A percentile compares a stretch with the other conserved stretches of the same genome.
Conservation (phyloP, 2,888 invertebrate genomes). For the Volucella inanis region DNA sequence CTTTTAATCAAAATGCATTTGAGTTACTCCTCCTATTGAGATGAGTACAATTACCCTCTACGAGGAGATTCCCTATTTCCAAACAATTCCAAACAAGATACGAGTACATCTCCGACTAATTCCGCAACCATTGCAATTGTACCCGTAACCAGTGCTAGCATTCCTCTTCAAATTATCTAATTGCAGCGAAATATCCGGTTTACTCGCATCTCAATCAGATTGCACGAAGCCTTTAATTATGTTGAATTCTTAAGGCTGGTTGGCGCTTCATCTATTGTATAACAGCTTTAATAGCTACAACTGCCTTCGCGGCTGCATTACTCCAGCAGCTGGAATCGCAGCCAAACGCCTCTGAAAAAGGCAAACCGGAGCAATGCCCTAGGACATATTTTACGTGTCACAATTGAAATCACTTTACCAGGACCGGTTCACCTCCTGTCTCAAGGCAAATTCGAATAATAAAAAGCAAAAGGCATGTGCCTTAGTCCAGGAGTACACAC, state of each 20-base stretch:
- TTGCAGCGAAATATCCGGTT: conserved; percentile 76
- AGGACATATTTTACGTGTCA: conserved; percentile 66
- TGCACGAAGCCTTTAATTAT: conserved; percentile 55
- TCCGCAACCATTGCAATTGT: conserved; percentile 27
- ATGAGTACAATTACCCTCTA: not conserved
- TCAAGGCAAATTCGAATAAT: conserved; percentile 45
- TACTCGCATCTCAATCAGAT: conserved; percentile 78
- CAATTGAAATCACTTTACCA: conserved; percentile 49
- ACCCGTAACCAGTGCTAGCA: conserved; percentile 18
- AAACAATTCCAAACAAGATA: conserved; percentile 7
- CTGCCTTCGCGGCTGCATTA: conserved; percentile 35
- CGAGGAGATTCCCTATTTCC: not conserved
- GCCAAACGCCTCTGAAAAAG: conserved; percentile 25
- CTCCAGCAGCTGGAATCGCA: conserved; percentile 69
- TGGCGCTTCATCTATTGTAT: conserved; percentile 6
- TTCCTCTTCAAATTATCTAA: conserved; percentile 62
- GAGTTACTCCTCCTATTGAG: conserved; percentile 31
- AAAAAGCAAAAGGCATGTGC: conserved; percentile 71
- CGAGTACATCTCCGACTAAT: conserved; percentile 64
- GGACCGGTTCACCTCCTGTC: conserved; percentile 65
- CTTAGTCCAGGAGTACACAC: conserved; percentile 6
- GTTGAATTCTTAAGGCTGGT: conserved; percentile 20
- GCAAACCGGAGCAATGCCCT: conserved; percentile 67
- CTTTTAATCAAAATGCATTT: conserved; percentile 11
- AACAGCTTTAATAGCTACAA: too few relatives aligned